phyloP scores from a whole-genome alignment of 2,797 vertebrate genomes.

The Trachurus trachurus region DNA sequence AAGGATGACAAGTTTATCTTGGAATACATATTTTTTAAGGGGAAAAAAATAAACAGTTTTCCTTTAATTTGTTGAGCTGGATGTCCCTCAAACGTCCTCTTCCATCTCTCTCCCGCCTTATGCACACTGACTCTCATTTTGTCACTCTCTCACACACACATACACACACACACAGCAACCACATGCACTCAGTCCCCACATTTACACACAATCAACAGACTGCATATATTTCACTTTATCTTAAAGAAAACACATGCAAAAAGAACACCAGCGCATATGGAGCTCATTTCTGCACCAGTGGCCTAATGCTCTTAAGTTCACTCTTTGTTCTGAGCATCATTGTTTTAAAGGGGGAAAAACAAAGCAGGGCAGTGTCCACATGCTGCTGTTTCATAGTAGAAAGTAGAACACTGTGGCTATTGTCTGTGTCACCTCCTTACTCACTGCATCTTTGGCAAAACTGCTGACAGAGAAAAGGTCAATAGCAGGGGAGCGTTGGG shows the following conservation, averaged over 20 bases:
- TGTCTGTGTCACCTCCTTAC: constrained; percentile 69
- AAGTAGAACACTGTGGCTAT: constrained; percentile 72
- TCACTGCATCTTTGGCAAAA: constrained; percentile 57
- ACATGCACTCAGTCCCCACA: constrained; percentile 22
- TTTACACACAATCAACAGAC: constrained; percentile 45
- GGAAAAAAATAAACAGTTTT: constrained; percentile 48
- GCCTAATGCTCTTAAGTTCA: constrained; percentile 77
- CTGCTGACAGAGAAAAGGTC: constrained; percentile 51
- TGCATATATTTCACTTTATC: constrained; percentile 57
- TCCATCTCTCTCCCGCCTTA: background rate
- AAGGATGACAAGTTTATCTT: constrained; percentile 66
- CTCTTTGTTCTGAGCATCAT: constrained; percentile 77
- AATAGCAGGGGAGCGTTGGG: constrained; percentile 25
- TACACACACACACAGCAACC: constrained; percentile 11
- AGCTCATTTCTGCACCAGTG: constrained; percentile 77
- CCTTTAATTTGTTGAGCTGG: constrained; percentile 35
- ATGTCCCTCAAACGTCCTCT: background rate
- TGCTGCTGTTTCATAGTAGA: constrained; percentile 55
- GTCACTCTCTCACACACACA: constrained; percentile 9
- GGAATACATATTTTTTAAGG: constrained; percentile 46
- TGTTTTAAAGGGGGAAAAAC: constrained; percentile 71
- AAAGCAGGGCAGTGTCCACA: constrained; percentile 68
- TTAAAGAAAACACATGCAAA: constrained; percentile 59
- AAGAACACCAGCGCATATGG: constrained; percentile 65
- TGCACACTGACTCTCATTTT: constrained; percentile 25